Percentiles rank a stretch among this genome's conserved stretches.
These are phyloP conservation scores for Heliconius erato DNA, from an alignment of 2,888 invertebrate genomes.

Conservation along the genomic window DNA sequence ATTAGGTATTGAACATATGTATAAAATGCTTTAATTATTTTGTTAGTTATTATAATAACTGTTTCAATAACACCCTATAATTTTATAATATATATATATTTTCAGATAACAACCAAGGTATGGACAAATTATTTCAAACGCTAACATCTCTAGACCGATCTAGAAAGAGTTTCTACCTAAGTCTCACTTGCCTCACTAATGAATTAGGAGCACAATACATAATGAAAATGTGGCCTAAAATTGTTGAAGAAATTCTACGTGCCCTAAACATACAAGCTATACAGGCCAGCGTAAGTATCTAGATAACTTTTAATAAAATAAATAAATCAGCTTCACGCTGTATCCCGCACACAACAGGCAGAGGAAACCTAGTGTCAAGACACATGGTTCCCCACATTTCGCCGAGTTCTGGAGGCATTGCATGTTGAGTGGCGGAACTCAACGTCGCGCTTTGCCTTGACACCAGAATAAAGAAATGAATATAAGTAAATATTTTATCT, in stretches of 20 bases:
- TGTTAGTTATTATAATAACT: too few relatives aligned
- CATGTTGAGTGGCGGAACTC: too few relatives aligned
- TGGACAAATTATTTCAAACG: conserved; percentile 65
- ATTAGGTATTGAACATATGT: not conserved
- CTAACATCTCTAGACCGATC: conserved; percentile 61
- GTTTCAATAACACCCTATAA: too few relatives aligned
- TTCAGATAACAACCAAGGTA: conserved; percentile 60
- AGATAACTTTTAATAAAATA: not conserved
- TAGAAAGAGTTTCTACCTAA: conserved; percentile 66
- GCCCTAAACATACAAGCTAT: conserved; percentile 62
- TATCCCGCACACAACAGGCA: too few relatives aligned
- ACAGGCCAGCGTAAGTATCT: conserved; percentile 67
- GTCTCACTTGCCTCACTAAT: conserved; percentile 58
- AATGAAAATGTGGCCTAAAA: conserved; percentile 53
- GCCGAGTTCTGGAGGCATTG: too few relatives aligned
- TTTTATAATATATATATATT: not conserved
- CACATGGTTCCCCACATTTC: too few relatives aligned
- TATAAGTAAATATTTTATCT: too few relatives aligned
- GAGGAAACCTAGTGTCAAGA: too few relatives aligned
- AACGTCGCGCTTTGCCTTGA: too few relatives aligned
- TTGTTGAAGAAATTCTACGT: conserved; percentile 55
- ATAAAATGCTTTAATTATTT: not conserved
- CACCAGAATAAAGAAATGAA: too few relatives aligned
- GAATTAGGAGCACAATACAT: conserved; percentile 58
- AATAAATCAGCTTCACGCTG: too few relatives aligned